These are phyloP conservation scores for Pardosa pseudoannulata DNA, from an alignment of 2,888 invertebrate genomes.

Conservation along the genomic window DNA sequence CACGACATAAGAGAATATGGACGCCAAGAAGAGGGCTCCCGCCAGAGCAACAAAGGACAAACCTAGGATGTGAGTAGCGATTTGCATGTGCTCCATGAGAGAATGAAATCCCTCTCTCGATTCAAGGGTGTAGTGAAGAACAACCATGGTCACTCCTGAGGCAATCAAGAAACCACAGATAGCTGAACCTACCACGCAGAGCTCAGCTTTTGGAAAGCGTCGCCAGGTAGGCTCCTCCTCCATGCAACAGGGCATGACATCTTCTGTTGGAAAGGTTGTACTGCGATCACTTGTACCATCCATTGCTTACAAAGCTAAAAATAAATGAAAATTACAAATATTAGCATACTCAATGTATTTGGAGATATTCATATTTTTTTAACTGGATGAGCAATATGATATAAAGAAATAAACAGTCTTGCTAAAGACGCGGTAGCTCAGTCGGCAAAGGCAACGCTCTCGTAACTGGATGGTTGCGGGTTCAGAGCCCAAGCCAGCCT, in stretches of 20 bases:
- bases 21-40: background rate
- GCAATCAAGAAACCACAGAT: slow-evolving; percentile 10
- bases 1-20: slow-evolving; percentile 1
- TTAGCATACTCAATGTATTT: no score
- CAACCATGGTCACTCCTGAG: slow-evolving; percentile 9
- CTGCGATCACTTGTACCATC: slow-evolving; percentile 29
- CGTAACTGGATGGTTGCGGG: no score
- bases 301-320: no score
- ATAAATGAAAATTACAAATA: no score
- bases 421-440: no score
- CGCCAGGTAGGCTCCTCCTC: slow-evolving; percentile 7
- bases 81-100: background rate
- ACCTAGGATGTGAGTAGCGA: background rate
- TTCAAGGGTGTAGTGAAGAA: slow-evolving; percentile 20
- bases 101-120: background rate
- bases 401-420: no score
- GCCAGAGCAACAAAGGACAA: slow-evolving; percentile 9
- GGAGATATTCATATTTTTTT: no score
- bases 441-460: no score
- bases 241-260: slow-evolving; percentile 18
- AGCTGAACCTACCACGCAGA: slow-evolving; percentile 21
- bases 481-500: no score
- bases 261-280: slow-evolving; percentile 24
- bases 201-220: slow-evolving; percentile 39
- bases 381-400: no score